A percentile compares a stretch with the other conserved stretches of the same genome.
Conservation (phyloP, 2,888 invertebrate genomes). For the Xestia xanthographa region DNA sequence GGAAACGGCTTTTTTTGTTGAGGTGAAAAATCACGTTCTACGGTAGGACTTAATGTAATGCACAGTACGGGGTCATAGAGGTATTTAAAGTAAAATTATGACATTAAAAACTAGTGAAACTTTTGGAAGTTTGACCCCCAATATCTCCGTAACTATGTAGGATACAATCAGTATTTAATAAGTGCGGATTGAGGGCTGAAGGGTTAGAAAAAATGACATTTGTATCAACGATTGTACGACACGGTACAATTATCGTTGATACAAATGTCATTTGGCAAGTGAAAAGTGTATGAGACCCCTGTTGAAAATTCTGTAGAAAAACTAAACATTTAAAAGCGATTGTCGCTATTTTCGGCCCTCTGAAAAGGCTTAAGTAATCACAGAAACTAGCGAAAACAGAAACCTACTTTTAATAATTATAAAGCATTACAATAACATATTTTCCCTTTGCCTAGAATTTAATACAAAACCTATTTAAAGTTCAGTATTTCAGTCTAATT, state of each 20-base stretch:
- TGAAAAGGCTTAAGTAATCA: background rate
- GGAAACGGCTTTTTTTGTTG: too few relatives aligned
- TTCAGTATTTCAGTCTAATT: constrained; percentile 22
- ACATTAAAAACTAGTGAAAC: too few relatives aligned
- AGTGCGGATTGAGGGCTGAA: background rate
- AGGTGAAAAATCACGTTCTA: background rate
- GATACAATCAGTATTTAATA: background rate
- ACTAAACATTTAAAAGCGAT: background rate
- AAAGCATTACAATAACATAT: background rate
- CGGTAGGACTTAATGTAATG: background rate
- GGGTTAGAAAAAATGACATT: background rate
- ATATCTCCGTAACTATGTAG: too few relatives aligned
- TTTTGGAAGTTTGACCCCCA: too few relatives aligned
- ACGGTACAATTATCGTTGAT: too few relatives aligned
- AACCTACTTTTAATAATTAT: background rate
- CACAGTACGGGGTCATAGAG: background rate
- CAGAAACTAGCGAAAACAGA: background rate
- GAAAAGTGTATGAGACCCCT: too few relatives aligned
- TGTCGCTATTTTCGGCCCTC: background rate
- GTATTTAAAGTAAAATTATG: too few relatives aligned
- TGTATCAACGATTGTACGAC: background rate
- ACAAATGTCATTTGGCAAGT: too few relatives aligned
- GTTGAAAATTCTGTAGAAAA: background rate
- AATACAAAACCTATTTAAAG: constrained; percentile 3
- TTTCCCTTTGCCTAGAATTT: background rate